Conservation (phyloP, 2,888 invertebrate species). For the Drosophila nigricruria region DNA sequence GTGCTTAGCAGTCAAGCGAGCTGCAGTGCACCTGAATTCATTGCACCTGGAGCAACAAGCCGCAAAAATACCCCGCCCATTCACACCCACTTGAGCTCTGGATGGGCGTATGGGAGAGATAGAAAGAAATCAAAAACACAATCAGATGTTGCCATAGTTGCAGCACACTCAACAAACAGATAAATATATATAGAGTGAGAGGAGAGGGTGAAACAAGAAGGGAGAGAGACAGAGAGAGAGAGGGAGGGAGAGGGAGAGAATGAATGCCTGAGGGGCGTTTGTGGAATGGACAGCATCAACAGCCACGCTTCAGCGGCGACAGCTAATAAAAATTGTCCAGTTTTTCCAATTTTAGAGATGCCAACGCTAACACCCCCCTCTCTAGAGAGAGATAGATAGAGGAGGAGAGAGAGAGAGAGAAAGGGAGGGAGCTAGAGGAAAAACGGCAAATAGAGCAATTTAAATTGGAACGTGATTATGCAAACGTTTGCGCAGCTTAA, state of each 20-base stretch:
- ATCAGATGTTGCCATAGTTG: slow-evolving; percentile 48
- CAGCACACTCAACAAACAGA: slow-evolving; percentile 44
- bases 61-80: neutral
- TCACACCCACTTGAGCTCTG: slow-evolving; percentile 5
- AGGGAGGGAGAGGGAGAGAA: neutral
- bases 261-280: slow-evolving; percentile 13
- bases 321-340: slow-evolving; percentile 73
- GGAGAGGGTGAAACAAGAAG: too few species aligned
- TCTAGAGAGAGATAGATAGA: neutral
- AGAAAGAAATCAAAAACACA: slow-evolving; percentile 44
- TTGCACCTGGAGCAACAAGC: slow-evolving; percentile 15
- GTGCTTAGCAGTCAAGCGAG: slow-evolving; percentile 11
- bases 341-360: slow-evolving; percentile 66
- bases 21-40: slow-evolving; percentile 38
- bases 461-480: slow-evolving; percentile 82
- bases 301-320: slow-evolving; percentile 44
- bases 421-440: neutral
- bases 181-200: slow-evolving; percentile 1
- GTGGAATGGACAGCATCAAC: slow-evolving; percentile 40
- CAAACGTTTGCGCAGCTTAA: slow-evolving; percentile 84
- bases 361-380: slow-evolving; percentile 9
- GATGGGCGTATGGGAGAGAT: slow-evolving; percentile 12
- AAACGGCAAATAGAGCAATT: slow-evolving; percentile 75
- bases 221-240: neutral
- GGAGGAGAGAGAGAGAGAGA: neutral